Evolutionary conservation across 2,888 invertebrate genomes (phyloP).

Genomic region (Microdon myrmicae): DNA sequence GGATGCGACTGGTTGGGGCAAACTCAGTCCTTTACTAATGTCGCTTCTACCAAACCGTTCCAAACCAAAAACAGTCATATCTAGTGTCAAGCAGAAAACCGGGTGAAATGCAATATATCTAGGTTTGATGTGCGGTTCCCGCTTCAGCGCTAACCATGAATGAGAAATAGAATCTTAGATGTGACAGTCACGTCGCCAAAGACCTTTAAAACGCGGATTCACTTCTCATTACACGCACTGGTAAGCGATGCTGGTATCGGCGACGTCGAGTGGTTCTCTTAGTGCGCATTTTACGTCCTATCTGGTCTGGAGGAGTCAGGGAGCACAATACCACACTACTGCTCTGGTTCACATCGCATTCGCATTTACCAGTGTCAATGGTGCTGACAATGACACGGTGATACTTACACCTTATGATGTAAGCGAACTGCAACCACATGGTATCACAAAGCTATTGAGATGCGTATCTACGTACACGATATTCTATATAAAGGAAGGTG

Average conservation of each 20-base stretch:
- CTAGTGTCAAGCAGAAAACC: constrained; percentile 40
- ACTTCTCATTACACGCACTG: constrained; percentile 50
- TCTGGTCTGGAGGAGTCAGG: constrained; percentile 6
- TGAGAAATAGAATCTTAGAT: constrained; percentile 17
- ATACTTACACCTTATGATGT: constrained; percentile 35
- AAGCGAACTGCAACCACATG: constrained; percentile 17
- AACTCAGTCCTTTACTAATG: constrained; percentile 18
- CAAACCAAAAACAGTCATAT: constrained; percentile 26
- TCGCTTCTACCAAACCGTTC: constrained; percentile 29
- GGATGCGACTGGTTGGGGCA: background rate
- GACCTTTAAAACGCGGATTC: constrained; percentile 47
- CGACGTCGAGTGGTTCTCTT: constrained; percentile 11
- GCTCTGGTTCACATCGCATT: constrained; percentile 26
- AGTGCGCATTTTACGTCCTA: too few species aligned
- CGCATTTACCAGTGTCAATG: constrained; percentile 38
- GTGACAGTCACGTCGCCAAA: constrained; percentile 20
- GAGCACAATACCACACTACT: constrained; percentile 10
- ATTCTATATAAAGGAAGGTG: too few species aligned
- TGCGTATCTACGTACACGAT: too few species aligned
- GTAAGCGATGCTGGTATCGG: constrained; percentile 43
- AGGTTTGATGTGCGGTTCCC: background rate
- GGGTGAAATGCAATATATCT: constrained; percentile 40
- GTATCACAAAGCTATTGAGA: too few species aligned
- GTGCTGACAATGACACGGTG: constrained; percentile 38
- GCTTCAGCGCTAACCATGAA: constrained; percentile 23